phyloP scores from a whole-genome alignment of 2,113 vertebrate genomes.

The Acanthisitta chloris region DNA sequence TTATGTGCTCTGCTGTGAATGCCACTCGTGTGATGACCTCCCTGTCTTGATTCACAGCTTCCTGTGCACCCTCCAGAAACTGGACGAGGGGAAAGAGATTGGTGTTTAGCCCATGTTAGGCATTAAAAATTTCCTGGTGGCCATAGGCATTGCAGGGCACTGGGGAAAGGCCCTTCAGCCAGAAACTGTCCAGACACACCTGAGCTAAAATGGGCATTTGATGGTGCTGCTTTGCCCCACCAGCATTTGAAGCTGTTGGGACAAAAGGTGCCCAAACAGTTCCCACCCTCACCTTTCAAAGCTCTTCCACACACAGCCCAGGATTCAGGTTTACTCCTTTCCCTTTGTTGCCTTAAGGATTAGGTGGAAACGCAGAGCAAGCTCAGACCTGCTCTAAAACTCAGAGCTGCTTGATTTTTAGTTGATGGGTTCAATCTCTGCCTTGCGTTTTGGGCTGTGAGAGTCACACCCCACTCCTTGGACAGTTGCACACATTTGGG shows the following conservation, averaged over 20 bases:
- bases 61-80: not conserved
- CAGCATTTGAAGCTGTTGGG: not conserved
- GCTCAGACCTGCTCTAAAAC: not conserved
- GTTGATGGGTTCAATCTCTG: not conserved
- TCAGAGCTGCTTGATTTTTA: not conserved
- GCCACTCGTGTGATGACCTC: not conserved
- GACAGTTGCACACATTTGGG: not conserved
- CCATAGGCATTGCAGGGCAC: not conserved
- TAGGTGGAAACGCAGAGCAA: not conserved
- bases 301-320: not conserved
- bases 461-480: not conserved
- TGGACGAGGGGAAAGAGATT: not conserved
- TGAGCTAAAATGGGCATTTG: not conserved
- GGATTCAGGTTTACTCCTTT: not conserved
- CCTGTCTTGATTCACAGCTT: not conserved
- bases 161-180: not conserved
- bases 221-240: not conserved
- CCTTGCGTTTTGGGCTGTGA: not conserved
- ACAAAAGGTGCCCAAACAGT: not conserved
- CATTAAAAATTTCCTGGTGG: not conserved
- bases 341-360: not conserved
- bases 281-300: not conserved
- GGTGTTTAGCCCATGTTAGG: not conserved
- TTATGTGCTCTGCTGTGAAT: not conserved
- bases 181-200: not conserved